Conservation (phyloP, 1,140 invertebrate species). For the Yoshiicerus persimilis region DNA sequence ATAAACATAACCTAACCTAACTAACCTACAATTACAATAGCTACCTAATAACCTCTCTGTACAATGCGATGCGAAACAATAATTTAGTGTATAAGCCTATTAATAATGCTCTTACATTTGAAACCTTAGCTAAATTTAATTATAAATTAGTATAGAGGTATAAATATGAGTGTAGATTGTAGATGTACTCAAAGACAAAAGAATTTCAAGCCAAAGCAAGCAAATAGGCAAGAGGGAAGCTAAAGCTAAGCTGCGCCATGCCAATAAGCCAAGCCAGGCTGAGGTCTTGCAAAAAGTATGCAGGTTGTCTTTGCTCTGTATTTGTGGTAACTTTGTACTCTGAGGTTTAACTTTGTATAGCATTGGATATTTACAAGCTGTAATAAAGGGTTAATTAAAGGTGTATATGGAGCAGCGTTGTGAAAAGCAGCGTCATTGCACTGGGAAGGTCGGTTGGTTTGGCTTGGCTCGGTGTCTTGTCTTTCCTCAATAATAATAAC, state of each 20-base stretch:
- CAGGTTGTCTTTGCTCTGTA: neutral
- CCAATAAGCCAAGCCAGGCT: neutral
- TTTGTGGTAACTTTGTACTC: neutral
- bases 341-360: neutral
- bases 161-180: neutral
- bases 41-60: neutral
- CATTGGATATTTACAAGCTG: too few relatives aligned
- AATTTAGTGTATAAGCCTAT: neutral
- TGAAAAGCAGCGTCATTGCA: neutral
- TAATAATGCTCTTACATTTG: neutral
- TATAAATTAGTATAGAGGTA: neutral
- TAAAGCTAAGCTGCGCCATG: neutral
- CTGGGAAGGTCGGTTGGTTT: neutral
- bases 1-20: neutral
- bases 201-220: neutral
- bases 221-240: neutral
- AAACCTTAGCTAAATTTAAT: neutral
- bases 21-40: neutral
- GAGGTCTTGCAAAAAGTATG: constrained; percentile 2
- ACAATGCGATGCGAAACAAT: neutral
- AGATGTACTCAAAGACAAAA: neutral
- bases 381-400: neutral
- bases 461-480: neutral
- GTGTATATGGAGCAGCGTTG: neutral
- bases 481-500: neutral